Evolutionary conservation across 2,113 vertebrate genomes (phyloP).

Genomic region (Micromys minutus): DNA sequence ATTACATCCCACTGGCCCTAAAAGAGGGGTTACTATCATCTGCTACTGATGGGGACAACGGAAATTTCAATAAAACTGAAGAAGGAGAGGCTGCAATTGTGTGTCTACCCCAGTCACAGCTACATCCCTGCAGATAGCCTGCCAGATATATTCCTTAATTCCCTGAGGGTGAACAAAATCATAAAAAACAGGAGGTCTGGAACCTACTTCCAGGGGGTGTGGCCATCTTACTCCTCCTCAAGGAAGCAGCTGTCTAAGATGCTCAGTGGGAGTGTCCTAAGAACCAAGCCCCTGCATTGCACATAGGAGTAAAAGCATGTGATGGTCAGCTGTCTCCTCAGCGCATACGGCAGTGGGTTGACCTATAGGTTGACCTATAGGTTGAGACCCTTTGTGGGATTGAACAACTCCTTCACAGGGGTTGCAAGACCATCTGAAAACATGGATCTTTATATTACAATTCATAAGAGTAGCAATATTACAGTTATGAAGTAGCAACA

Average conservation of each 20-base stretch:
- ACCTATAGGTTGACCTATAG: neutral
- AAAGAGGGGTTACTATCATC: neutral
- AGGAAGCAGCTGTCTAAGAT: neutral
- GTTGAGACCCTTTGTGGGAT: neutral
- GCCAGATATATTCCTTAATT: neutral
- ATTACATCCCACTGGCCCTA: neutral
- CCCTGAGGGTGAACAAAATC: neutral
- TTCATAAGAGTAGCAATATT: neutral
- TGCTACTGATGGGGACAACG: neutral
- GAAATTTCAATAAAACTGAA: neutral
- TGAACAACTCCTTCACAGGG: neutral
- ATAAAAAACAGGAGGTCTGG: neutral
- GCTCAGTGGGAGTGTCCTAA: too few relatives aligned
- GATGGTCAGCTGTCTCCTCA: neutral
- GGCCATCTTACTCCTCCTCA: neutral
- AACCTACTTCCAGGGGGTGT: neutral
- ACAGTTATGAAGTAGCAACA: neutral
- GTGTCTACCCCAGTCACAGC: neutral
- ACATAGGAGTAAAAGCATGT: neutral
- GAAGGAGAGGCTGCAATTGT: neutral
- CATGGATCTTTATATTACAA: neutral
- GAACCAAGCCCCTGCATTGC: neutral
- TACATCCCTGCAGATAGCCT: neutral
- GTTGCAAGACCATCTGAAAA: neutral
- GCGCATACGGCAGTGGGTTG: neutral